Conservation (phyloP, 2,888 invertebrate species). For the Ptycholaimellus sp. region DNA sequence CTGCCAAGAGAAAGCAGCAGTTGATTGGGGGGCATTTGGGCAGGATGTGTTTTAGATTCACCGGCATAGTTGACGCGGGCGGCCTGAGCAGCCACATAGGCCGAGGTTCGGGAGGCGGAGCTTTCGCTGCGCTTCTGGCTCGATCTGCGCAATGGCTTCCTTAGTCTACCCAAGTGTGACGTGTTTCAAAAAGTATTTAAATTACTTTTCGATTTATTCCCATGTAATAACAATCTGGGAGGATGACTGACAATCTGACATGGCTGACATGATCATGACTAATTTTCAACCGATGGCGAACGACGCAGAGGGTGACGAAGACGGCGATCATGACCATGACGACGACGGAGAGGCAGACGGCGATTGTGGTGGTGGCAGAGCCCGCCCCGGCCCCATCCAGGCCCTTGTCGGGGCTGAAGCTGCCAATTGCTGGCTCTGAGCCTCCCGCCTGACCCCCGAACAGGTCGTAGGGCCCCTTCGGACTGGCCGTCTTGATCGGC, state of each 20-base stretch:
- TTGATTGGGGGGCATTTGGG: too few relatives aligned
- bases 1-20: too few relatives aligned
- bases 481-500: neutral
- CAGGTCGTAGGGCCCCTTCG: neutral
- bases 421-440: too few relatives aligned
- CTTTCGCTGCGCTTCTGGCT: constrained; percentile 7
- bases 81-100: constrained; percentile 17
- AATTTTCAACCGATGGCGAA: constrained; percentile 9
- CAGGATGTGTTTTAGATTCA: too few relatives aligned
- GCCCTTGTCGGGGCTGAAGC: neutral
- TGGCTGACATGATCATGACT: neutral
- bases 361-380: constrained; percentile 15
- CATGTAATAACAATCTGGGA: too few relatives aligned
- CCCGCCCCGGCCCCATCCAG: neutral
- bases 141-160: constrained; percentile 7
- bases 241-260: too few relatives aligned
- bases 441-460: too few relatives aligned
- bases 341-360: constrained; percentile 18
- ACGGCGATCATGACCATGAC: constrained; percentile 18
- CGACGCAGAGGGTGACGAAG: constrained; percentile 18
- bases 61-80: constrained; percentile 11
- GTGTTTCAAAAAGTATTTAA: neutral
- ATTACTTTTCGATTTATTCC: too few relatives aligned
- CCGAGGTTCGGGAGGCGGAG: constrained; percentile 14
- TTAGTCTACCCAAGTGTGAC: constrained; percentile 6